These are phyloP conservation scores for Buphagus erythrorhynchus DNA, from an alignment of 2,797 vertebrate genomes.

Conservation along the genomic window DNA sequence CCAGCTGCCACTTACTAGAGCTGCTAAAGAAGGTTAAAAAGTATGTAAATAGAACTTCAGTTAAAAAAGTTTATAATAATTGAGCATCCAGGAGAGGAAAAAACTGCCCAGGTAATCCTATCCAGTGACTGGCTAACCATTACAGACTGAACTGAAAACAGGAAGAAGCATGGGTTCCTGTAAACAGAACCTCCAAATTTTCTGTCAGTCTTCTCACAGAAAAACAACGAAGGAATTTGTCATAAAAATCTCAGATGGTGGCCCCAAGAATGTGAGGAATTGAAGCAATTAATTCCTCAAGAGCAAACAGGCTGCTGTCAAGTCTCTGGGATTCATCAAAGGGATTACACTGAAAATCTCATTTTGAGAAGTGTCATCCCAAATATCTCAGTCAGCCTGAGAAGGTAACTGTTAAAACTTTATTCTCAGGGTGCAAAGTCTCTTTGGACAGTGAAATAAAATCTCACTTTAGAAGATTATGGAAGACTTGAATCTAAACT, in stretches of 20 bases:
- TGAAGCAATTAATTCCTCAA: neutral
- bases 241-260: neutral
- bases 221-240: neutral
- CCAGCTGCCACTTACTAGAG: slow-evolving; percentile 19
- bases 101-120: neutral
- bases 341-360: neutral
- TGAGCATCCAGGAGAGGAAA: neutral
- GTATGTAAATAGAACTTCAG: neutral
- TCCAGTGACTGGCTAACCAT: slow-evolving; percentile 20
- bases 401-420: neutral
- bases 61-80: neutral
- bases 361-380: neutral
- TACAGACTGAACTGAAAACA: neutral
- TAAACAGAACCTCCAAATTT: neutral
- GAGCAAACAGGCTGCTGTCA: neutral
- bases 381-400: neutral
- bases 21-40: neutral
- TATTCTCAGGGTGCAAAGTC: neutral
- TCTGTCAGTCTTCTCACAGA: neutral
- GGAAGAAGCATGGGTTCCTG: neutral
- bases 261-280: neutral
- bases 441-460: slow-evolving; percentile 14
- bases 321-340: neutral
- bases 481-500: slow-evolving; percentile 12
- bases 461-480: neutral